phyloP scores from a whole-genome alignment of 2,113 vertebrate species.

The Daubentonia madagascariensis region DNA sequence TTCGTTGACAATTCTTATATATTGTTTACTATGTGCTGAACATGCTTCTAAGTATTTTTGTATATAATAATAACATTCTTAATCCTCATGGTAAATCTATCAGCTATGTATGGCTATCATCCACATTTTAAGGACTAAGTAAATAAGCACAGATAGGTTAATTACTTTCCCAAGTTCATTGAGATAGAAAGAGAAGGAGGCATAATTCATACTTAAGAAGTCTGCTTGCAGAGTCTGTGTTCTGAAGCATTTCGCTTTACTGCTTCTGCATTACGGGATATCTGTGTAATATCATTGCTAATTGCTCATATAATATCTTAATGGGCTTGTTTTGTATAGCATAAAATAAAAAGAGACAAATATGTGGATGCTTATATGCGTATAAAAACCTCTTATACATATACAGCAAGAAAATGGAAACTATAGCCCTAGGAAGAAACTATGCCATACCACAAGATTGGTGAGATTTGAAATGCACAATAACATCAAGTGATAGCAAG shows the following conservation, averaged over 20 bases:
- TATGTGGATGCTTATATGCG: background rate
- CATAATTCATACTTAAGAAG: background rate
- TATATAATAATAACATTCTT: background rate
- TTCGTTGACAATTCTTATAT: background rate
- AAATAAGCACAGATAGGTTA: background rate
- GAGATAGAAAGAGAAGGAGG: background rate
- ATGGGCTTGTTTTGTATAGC: background rate
- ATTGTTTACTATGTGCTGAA: background rate
- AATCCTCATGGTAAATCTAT: background rate
- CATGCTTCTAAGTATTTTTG: background rate
- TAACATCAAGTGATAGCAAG: background rate
- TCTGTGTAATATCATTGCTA: background rate
- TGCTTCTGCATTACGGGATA: background rate
- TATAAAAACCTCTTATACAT: background rate
- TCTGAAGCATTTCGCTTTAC: background rate
- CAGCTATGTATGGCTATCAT: background rate
- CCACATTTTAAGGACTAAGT: background rate
- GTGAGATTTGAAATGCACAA: background rate
- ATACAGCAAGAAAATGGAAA: background rate
- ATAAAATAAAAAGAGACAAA: background rate
- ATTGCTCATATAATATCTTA: background rate
- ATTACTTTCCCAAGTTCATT: background rate
- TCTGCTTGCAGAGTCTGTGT: background rate
- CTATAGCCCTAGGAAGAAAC: background rate
- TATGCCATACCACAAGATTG: background rate